Evolutionary conservation across 2,888 invertebrate genomes (phyloP).

Genomic region (Argynnis bischoffii): DNA sequence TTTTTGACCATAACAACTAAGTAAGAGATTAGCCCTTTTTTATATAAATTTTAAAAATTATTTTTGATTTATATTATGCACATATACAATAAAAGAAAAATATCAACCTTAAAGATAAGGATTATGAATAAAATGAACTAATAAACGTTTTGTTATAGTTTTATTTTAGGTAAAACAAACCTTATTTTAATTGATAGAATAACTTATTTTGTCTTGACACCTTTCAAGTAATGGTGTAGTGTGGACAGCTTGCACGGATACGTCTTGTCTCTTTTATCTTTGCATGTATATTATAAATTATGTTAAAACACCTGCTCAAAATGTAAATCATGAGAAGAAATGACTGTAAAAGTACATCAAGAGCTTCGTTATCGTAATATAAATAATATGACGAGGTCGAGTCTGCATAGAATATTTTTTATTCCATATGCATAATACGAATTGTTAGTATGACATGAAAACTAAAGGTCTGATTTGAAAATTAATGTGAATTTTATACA

Average conservation of each 20-base stretch:
- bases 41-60: no score
- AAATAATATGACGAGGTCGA: neutral
- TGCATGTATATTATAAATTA: conserved; percentile 42
- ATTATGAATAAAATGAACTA: neutral
- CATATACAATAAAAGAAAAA: neutral
- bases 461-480: no score
- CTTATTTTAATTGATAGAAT: conserved; percentile 54
- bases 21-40: no score
- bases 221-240: conserved; percentile 53
- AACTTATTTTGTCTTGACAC: conserved; percentile 26
- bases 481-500: no score
- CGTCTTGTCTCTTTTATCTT: conserved; percentile 43
- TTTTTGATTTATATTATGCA: no score
- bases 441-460: no score
- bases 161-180: neutral
- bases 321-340: conserved; percentile 16
- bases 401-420: conserved; percentile 1
- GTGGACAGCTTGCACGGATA: conserved; percentile 55
- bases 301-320: conserved; percentile 49
- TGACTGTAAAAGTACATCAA: neutral
- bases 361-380: neutral
- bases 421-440: neutral
- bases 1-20: no score
- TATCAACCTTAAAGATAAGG: neutral
- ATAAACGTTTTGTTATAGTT: no score